Evolutionary conservation across 2,888 invertebrate species (phyloP).

Genomic region (Eupeodes luniger): DNA sequence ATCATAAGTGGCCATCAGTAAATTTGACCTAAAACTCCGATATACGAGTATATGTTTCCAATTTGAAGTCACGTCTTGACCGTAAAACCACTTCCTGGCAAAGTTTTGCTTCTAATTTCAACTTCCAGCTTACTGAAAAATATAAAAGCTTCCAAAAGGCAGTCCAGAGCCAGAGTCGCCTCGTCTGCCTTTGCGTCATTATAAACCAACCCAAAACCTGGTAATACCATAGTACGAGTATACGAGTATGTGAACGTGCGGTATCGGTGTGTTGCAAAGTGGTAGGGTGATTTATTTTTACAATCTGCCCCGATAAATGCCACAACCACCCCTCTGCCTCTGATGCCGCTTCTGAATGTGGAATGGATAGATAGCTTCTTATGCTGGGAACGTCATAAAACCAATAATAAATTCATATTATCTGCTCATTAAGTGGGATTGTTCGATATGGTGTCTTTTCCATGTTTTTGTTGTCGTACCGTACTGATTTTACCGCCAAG

Average conservation of each 20-base stretch:
- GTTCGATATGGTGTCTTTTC: conserved; percentile 27
- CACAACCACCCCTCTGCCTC: background rate
- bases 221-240: no score
- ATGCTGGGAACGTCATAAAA: conserved; percentile 69
- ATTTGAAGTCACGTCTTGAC: conserved; percentile 64
- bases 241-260: conserved; percentile 1
- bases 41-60: conserved; percentile 40
- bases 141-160: conserved; percentile 58
- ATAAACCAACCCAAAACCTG: conserved; percentile 8
- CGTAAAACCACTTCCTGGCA: conserved; percentile 62
- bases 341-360: background rate
- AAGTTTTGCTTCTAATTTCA: conserved; percentile 69
- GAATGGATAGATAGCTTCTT: conserved; percentile 64
- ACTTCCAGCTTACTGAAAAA: conserved; percentile 63
- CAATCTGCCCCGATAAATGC: conserved; percentile 65
- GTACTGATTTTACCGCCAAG: background rate
- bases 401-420: conserved; percentile 76
- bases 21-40: conserved; percentile 64
- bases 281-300: conserved; percentile 58
- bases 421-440: conserved; percentile 75
- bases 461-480: background rate
- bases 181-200: conserved; percentile 22
- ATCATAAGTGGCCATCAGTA: conserved; percentile 43
- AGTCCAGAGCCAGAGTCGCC: background rate
- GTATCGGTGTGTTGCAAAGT: conserved; percentile 24